Percentiles rank a stretch among this genome's conserved stretches.
These are phyloP conservation scores for Sandelia bainsii DNA, from an alignment of 2,797 vertebrate genomes.

Conservation along the genomic window DNA sequence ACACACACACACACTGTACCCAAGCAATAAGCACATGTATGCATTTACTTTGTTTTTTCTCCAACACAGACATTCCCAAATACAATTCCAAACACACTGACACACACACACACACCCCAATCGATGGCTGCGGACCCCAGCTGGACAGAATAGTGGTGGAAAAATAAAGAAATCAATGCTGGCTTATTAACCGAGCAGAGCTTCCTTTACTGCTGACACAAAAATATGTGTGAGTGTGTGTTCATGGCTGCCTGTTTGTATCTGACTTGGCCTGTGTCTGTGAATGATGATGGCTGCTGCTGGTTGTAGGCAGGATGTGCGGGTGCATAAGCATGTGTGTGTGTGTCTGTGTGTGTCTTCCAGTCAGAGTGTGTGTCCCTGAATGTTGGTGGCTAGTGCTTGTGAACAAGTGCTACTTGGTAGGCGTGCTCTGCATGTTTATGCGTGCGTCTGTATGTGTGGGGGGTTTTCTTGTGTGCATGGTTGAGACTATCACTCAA, in stretches of 20 bases:
- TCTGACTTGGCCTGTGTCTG: conserved; percentile 42
- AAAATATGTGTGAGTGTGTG: conserved; percentile 43
- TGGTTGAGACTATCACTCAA: conserved; percentile 65
- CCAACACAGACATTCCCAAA: conserved; percentile 61
- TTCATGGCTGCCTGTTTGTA: conserved; percentile 35
- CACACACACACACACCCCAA: conserved; percentile 35
- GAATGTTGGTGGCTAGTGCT: conserved; percentile 52
- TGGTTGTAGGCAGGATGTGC: conserved; percentile 48
- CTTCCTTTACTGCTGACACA: conserved; percentile 66
- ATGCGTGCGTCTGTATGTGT: conserved; percentile 29
- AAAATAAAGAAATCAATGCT: conserved; percentile 81
- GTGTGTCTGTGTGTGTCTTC: conserved; percentile 5
- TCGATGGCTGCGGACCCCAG: conserved; percentile 67
- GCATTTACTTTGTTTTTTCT: conserved; percentile 58
- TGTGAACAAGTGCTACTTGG: conserved; percentile 64
- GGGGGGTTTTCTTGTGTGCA: conserved; percentile 2
- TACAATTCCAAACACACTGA: conserved; percentile 24
- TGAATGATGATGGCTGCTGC: conserved; percentile 61
- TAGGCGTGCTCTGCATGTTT: conserved; percentile 63
- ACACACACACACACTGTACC: conserved; percentile 18
- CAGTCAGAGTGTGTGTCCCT: conserved; percentile 39
- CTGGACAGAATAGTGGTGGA: conserved; percentile 62
- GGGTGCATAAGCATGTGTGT: conserved; percentile 43
- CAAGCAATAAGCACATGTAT: conserved; percentile 18
- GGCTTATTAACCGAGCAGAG: conserved; percentile 74